phyloP scores from a whole-genome alignment of 2,888 invertebrate species.

The Lamproptera curius region DNA sequence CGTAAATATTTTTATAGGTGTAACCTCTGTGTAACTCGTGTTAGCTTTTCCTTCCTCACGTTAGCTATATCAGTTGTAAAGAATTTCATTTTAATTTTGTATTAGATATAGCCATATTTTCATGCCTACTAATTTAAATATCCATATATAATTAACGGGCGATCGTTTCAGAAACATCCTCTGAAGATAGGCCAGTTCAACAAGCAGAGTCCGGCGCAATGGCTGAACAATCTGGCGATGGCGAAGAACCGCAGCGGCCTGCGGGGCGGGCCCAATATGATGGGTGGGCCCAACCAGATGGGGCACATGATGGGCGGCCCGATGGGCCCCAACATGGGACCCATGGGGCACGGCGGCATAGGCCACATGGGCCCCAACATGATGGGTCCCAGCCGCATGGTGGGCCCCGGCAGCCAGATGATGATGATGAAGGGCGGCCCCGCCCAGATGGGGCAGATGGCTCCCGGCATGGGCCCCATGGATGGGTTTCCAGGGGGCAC shows the following conservation, averaged over 20 bases:
- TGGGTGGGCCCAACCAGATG: conserved; percentile 72
- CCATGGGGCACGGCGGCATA: conserved; percentile 67
- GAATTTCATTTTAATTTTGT: too few species aligned
- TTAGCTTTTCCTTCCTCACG: too few species aligned
- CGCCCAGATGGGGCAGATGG: conserved; percentile 69
- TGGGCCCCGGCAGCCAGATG: conserved; percentile 66
- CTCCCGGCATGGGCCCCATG: conserved; percentile 68
- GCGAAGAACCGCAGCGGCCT: conserved; percentile 84
- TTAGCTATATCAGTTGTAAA: too few species aligned
- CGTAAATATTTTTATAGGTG: too few species aligned
- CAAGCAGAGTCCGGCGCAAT: conserved; percentile 89
- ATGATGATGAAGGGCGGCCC: conserved; percentile 75
- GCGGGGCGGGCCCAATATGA: conserved; percentile 74
- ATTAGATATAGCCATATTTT: too few species aligned
- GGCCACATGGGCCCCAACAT: conserved; percentile 71
- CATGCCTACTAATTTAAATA: too few species aligned
- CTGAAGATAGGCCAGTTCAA: conserved; percentile 92
- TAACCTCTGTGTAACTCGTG: too few species aligned
- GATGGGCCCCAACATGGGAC: conserved; percentile 69
- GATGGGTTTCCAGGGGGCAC: conserved; percentile 78
- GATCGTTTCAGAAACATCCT: conserved; percentile 85
- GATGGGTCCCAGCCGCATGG: conserved; percentile 72
- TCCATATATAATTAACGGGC: neutral
- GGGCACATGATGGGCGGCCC: conserved; percentile 74
- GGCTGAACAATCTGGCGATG: conserved; percentile 87